These are phyloP conservation scores for Notodonta ziczac DNA, from an alignment of 2,888 invertebrate species.

Conservation along the genomic window DNA sequence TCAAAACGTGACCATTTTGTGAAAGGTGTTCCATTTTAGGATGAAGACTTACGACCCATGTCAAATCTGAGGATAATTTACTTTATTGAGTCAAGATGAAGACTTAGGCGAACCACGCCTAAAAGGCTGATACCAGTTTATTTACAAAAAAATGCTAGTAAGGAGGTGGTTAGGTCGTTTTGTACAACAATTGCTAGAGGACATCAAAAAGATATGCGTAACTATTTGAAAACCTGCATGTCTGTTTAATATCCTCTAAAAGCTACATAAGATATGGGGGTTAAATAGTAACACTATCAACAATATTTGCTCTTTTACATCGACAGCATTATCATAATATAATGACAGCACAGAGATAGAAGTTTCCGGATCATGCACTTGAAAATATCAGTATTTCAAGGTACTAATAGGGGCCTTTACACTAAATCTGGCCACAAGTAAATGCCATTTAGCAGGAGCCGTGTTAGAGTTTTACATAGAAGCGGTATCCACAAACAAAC, in stretches of 20 bases:
- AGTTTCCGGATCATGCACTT: slow-evolving; percentile 65
- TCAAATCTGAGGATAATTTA: slow-evolving; percentile 23
- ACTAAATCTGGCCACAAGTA: slow-evolving; percentile 32
- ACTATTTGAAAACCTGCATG: neutral
- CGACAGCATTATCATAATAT: slow-evolving; percentile 58
- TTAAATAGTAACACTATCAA: slow-evolving; percentile 38
- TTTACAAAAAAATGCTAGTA: neutral
- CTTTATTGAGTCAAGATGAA: neutral
- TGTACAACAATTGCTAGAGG: slow-evolving; percentile 31
- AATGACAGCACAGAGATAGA: slow-evolving; percentile 49
- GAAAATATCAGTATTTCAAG: slow-evolving; percentile 42
- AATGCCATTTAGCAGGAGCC: slow-evolving; percentile 52
- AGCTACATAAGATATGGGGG: slow-evolving; percentile 43
- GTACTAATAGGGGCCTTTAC: slow-evolving; percentile 27
- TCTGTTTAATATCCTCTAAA: slow-evolving; percentile 40
- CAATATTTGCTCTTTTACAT: slow-evolving; percentile 44
- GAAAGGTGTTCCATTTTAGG: slow-evolving; percentile 15
- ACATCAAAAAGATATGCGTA: slow-evolving; percentile 29
- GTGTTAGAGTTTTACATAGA: slow-evolving; percentile 68
- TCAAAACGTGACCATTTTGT: neutral
- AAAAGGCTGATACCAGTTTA: neutral
- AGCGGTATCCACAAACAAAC: slow-evolving; percentile 78
- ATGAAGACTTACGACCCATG: slow-evolving; percentile 38
- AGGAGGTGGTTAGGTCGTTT: slow-evolving; percentile 3
- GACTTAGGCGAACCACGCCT: neutral